These are phyloP conservation scores for Sebastes itinus DNA, from an alignment of 2,797 vertebrate genomes.

Conservation along the genomic window DNA sequence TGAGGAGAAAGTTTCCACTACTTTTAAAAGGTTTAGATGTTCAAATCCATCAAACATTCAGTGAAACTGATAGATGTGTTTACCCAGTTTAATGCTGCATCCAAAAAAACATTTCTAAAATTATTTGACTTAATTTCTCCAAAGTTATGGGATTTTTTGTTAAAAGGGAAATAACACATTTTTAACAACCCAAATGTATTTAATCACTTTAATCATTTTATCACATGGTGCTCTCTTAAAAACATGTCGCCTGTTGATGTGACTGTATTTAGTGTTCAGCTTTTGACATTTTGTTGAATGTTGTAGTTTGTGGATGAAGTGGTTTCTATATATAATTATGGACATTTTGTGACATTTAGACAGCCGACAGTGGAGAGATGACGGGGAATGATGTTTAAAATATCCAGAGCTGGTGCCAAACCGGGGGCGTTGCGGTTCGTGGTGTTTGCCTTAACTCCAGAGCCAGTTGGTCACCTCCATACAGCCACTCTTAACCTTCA, in stretches of 20 bases:
- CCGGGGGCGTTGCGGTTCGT: background rate
- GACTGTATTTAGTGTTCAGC: background rate
- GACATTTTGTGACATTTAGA: background rate
- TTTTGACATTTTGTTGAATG: background rate
- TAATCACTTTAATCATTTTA: background rate
- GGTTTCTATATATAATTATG: background rate
- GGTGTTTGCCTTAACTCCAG: background rate
- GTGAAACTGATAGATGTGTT: background rate
- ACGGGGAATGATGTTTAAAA: background rate
- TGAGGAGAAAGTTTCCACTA: background rate
- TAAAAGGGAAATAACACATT: background rate
- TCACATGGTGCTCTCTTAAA: background rate
- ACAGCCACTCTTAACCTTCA: background rate
- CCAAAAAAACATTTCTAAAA: background rate
- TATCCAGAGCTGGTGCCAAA: background rate
- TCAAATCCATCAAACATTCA: background rate
- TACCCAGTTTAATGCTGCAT: background rate
- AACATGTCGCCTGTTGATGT: too few species aligned
- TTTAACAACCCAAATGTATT: background rate
- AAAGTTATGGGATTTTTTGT: background rate
- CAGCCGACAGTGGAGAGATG: background rate
- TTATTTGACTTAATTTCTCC: background rate
- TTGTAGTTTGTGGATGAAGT: background rate
- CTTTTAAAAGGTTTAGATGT: background rate
- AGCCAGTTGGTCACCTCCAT: background rate